Evolutionary conservation across 2,888 invertebrate species (phyloP).

Genomic region (Drosophila fungiperda): DNA sequence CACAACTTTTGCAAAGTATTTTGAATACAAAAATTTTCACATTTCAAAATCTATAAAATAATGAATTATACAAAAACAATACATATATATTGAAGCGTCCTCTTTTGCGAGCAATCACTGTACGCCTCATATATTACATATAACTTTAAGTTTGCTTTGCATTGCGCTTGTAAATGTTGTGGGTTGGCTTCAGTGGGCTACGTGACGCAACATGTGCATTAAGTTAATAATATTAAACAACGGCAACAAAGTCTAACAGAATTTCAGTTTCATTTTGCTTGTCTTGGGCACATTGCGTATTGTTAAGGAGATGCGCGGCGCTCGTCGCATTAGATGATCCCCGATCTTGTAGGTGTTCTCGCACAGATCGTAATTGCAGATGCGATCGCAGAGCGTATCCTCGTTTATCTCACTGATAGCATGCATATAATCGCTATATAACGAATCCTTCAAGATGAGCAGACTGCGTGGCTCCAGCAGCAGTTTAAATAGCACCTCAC

Average conservation of each 20-base stretch:
- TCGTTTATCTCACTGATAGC: conserved; percentile 90
- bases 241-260: conserved; percentile 79
- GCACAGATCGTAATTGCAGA: conserved; percentile 89
- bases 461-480: conserved; percentile 95
- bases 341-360: conserved; percentile 86
- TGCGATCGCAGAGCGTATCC: conserved; percentile 88
- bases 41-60: conserved; percentile 1
- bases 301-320: conserved; percentile 93
- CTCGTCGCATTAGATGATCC: conserved; percentile 89
- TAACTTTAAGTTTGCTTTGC: conserved; percentile 13
- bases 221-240: conserved; percentile 21
- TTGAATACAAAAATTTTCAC: not conserved
- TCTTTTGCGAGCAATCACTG: conserved; percentile 3
- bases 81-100: not conserved
- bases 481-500: conserved; percentile 88
- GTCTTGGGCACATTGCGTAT: conserved; percentile 97
- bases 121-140: conserved; percentile 2
- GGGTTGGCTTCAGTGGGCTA: conserved; percentile 62
- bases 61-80: not conserved
- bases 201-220: conserved; percentile 44
- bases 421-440: conserved; percentile 94
- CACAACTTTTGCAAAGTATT: not conserved
- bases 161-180: conserved; percentile 30
- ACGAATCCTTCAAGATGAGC: conserved; percentile 91
- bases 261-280: conserved; percentile 89